These are phyloP conservation scores for Oryzias curvinotus DNA, from an alignment of 2,113 vertebrate species.

Conservation along the genomic window DNA sequence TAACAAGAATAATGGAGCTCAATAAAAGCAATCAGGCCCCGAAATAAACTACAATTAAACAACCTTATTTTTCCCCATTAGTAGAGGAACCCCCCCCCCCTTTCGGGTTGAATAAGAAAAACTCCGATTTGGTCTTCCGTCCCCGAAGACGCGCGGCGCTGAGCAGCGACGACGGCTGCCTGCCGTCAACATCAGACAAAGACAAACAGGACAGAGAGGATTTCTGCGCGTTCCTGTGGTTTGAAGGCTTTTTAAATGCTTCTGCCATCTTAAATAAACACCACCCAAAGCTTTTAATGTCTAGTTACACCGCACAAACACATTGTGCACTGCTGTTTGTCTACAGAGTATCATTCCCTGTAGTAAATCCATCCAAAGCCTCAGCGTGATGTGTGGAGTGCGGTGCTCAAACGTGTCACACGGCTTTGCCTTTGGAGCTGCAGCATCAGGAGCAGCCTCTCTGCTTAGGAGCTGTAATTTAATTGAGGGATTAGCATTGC, in stretches of 20 bases:
- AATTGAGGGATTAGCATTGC: slow-evolving; percentile 77
- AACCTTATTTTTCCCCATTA: slow-evolving; percentile 79
- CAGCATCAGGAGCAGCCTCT: slow-evolving; percentile 55
- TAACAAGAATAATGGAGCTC: slow-evolving; percentile 81
- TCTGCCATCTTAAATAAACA: slow-evolving; percentile 64
- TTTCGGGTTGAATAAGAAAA: slow-evolving; percentile 54
- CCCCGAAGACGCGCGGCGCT: slow-evolving; percentile 59
- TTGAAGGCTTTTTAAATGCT: slow-evolving; percentile 47
- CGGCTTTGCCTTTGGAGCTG: slow-evolving; percentile 52
- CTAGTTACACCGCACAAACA: slow-evolving; percentile 63
- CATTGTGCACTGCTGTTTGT: slow-evolving; percentile 66
- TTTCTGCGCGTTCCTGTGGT: slow-evolving; percentile 57
- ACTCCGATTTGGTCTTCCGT: slow-evolving; percentile 62
- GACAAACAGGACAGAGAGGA: slow-evolving; percentile 61
- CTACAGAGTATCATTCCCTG: slow-evolving; percentile 49
- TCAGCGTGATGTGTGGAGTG: slow-evolving; percentile 57
- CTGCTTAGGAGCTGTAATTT: slow-evolving; percentile 69
- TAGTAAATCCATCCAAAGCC: slow-evolving; percentile 68
- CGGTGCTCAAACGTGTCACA: slow-evolving; percentile 58
- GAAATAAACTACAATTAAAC: slow-evolving; percentile 81
- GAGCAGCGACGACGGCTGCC: slow-evolving; percentile 42
- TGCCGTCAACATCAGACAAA: slow-evolving; percentile 56
- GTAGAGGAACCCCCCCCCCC: slow-evolving; percentile 51
- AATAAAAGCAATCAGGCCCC: slow-evolving; percentile 79
- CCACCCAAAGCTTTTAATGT: slow-evolving; percentile 68